Conservation (phyloP, 2,797 vertebrate species). For the Serranus cabrilla region DNA sequence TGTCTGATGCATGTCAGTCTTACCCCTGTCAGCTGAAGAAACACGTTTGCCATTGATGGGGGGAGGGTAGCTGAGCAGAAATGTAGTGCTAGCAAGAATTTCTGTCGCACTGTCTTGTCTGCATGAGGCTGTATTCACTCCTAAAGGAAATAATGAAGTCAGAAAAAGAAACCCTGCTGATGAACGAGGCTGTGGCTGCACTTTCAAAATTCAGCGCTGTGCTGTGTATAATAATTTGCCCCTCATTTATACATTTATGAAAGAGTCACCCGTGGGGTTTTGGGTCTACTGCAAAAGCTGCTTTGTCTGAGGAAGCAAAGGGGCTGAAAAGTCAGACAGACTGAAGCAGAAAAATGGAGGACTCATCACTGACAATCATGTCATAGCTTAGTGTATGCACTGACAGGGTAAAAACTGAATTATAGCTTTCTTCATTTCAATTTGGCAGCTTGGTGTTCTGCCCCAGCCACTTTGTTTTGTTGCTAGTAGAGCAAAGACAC, state of each 20-base stretch:
- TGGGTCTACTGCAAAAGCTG: constrained; percentile 62
- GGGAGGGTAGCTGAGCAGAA: constrained; percentile 42
- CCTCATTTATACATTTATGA: constrained; percentile 78
- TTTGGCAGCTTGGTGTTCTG: constrained; percentile 70
- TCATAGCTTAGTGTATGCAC: constrained; percentile 71
- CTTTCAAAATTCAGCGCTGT: constrained; percentile 69
- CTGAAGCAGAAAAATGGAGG: constrained; percentile 56
- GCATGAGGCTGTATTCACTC: constrained; percentile 52
- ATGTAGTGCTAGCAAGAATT: constrained; percentile 66
- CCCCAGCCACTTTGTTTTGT: constrained; percentile 70
- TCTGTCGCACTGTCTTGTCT: constrained; percentile 61
- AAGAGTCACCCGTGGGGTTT: constrained; percentile 70
- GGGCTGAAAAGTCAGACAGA: constrained; percentile 80
- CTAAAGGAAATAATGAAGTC: constrained; percentile 66
- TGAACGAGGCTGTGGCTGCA: constrained; percentile 82
- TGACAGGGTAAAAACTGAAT: constrained; percentile 80
- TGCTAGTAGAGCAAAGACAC: constrained; percentile 63
- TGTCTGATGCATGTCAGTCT: constrained; percentile 81
- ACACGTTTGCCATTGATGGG: constrained; percentile 58
- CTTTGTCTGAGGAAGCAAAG: constrained; percentile 80
- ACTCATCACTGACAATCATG: constrained; percentile 80
- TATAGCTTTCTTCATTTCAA: constrained; percentile 78
- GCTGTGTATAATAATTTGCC: constrained; percentile 82
- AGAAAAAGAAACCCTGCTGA: constrained; percentile 70
- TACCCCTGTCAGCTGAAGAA: constrained; percentile 73